Evolutionary conservation across 2,113 vertebrate genomes (phyloP), one percentile per base, ranked within the genome.

Genomic region (Ophthalmolycus amberensis): DNA sequence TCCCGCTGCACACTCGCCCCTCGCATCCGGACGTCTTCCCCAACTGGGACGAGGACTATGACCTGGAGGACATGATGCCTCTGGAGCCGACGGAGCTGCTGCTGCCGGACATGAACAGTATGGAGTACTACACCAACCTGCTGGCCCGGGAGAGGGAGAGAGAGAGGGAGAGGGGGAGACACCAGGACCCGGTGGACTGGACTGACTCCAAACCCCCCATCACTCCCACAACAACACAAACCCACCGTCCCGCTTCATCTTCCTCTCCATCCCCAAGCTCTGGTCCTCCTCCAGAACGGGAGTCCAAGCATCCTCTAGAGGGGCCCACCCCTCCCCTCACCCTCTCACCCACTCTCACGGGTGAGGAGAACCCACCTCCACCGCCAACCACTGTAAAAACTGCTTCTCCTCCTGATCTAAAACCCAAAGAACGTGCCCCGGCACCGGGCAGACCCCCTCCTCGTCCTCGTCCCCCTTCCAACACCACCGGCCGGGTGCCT

Each of bases 101-200:
- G 83, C 89, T 96, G 75, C 95, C 95, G 0, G 95, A 96, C 87
- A 96, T 96, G 95, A 96, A 96, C 90, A 96, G 95, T 68, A 84
- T 96, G 84, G 95, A 96, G 83, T 95, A 96, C 72, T 95, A 96
- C 87, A 95, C 87, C 67, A 95, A 94, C 67, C 87, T 96, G 62
- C 80, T 94, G 78, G 93, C 91, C 46, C 86, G 91, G 59, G 93
- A 95, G 78, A 80, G 59, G 7, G 87, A 29, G 22, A 10, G 60
- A 18, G 60, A 5, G 9, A 1, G 11, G 9, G 60, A 38, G 0
- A 2, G 7, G 4, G 32, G 2, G 16, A 9, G 34, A 1, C 25
- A 48, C 66, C 72, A 14, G n/a, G 84, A 65, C 8, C 27, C 16
- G 32, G 37, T 64, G 8, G 60, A 59, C 20, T 29, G 1, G 7